Percentiles rank a stretch among this genome's conserved stretches.
These are phyloP conservation scores for Kryptolebias marmoratus DNA, from an alignment of 2,113 vertebrate genomes.

Conservation along the genomic window DNA sequence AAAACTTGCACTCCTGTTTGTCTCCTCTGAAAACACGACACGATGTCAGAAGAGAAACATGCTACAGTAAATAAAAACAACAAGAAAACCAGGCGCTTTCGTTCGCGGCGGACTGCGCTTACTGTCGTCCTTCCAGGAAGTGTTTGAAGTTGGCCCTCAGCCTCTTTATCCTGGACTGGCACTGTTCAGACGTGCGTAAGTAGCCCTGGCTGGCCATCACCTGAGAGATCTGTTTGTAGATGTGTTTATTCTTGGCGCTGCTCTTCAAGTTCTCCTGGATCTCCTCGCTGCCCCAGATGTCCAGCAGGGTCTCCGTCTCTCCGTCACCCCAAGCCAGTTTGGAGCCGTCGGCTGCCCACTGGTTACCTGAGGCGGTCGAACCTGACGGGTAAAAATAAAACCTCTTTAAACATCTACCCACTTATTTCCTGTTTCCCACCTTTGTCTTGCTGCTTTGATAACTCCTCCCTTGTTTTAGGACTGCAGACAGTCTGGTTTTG, in stretches of 20 bases:
- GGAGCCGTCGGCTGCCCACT: slow-evolving; percentile 56
- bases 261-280: slow-evolving; percentile 75
- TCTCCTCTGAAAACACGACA: slow-evolving; percentile 63
- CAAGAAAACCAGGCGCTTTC: no score
- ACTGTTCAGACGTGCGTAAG: slow-evolving; percentile 74
- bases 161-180: slow-evolving; percentile 80
- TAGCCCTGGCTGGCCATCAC: slow-evolving; percentile 70
- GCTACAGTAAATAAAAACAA: neutral
- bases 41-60: neutral
- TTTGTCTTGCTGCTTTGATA: no score
- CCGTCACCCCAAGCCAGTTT: slow-evolving; percentile 74
- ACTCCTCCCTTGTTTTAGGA: no score
- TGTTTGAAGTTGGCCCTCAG: slow-evolving; percentile 76
- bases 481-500: no score
- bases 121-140: slow-evolving; percentile 71
- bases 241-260: slow-evolving; percentile 75
- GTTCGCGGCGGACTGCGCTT: slow-evolving; percentile 3
- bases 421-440: no score
- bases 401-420: no score
- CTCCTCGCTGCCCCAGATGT: slow-evolving; percentile 74
- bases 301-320: slow-evolving; percentile 74
- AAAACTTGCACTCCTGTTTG: slow-evolving; percentile 75
- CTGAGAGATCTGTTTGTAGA: slow-evolving; percentile 75
- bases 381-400: neutral
- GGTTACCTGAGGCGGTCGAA: slow-evolving; percentile 30